A percentile compares a stretch with the other conserved stretches of the same genome.
phyloP scores from a whole-genome alignment of 2,113 vertebrate genomes.

The Isichthys henryi region DNA sequence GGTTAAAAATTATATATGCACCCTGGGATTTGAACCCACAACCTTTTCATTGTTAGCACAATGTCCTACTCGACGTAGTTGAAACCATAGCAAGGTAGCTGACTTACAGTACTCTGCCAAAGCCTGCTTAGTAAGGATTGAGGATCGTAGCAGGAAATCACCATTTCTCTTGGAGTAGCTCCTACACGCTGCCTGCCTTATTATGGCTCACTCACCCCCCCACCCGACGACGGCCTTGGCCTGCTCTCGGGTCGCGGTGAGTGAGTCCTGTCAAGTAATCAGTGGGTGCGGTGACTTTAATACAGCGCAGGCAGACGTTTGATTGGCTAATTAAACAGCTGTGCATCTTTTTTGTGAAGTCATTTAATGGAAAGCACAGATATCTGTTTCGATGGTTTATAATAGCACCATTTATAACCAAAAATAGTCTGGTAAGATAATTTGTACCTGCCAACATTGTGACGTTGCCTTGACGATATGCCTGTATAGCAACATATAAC shows the following conservation, averaged over 20 bases:
- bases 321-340: neutral
- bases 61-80: neutral
- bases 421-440: neutral
- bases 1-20: neutral
- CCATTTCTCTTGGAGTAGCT: neutral
- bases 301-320: neutral
- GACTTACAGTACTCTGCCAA: neutral
- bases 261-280: neutral
- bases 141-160: neutral
- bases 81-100: neutral
- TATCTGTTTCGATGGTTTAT: neutral
- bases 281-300: neutral
- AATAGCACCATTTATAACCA: neutral
- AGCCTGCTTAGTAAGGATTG: neutral
- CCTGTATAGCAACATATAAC: neutral
- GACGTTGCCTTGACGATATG: neutral
- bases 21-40: neutral
- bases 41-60: neutral
- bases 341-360: neutral
- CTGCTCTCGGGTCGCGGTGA: neutral
- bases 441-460: neutral
- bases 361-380: neutral
- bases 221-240: neutral
- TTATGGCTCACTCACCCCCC: neutral
- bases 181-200: neutral